Evolutionary conservation across 2,113 vertebrate species (phyloP).

Genomic region (Mustela lutreola): DNA sequence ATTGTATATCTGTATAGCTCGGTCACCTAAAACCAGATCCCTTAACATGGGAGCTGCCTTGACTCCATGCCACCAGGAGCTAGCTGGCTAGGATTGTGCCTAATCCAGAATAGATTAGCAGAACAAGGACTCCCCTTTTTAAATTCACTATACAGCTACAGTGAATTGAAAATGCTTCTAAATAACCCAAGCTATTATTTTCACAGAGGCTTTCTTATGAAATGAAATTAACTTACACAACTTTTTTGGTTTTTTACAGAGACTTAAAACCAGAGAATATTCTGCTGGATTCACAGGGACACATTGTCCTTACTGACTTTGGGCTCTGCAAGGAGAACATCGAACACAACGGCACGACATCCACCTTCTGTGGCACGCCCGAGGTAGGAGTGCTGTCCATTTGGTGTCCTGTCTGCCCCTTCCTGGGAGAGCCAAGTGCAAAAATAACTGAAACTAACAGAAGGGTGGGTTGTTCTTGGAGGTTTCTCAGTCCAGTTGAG

Average conservation of each 20-base stretch:
- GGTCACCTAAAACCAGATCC: constrained; percentile 9
- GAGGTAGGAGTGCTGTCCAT: constrained; percentile 89
- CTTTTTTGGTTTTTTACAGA: constrained; percentile 78
- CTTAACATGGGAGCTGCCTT: constrained; percentile 9
- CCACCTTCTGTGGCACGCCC: constrained; percentile 98
- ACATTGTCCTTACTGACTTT: constrained; percentile 98
- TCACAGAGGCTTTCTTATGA: constrained; percentile 1
- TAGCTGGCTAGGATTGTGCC: neutral
- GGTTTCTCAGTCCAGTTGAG: neutral
- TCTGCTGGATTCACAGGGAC: constrained; percentile 97
- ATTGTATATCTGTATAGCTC: neutral
- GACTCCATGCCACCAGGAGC: constrained; percentile 14
- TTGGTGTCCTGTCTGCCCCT: neutral
- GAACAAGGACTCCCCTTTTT: constrained; percentile 61
- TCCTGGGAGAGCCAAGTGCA: neutral
- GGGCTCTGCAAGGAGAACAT: constrained; percentile 99
- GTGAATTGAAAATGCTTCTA: constrained; percentile 11
- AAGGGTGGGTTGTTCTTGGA: neutral
- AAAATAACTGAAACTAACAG: neutral
- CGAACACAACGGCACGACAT: constrained; percentile 97
- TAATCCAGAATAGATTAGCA: constrained; percentile 57
- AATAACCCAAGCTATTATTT: neutral
- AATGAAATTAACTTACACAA: neutral
- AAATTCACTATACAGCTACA: neutral
- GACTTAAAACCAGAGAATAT: constrained; percentile 99